phyloP scores from a whole-genome alignment of 2,113 vertebrate species.

The Phylloscopus whistleri region DNA sequence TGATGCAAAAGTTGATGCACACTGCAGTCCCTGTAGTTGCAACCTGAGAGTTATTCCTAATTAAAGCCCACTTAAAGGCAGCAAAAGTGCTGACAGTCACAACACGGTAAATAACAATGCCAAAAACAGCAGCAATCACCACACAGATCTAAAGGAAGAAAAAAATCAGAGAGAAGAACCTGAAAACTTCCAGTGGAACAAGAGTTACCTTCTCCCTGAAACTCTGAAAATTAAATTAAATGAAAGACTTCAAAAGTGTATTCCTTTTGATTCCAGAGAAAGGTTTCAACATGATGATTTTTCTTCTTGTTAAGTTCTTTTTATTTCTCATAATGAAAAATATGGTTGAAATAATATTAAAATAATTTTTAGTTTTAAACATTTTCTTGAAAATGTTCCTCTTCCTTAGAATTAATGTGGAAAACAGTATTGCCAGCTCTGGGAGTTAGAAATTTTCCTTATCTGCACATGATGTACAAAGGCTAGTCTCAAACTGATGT shows the following conservation, averaged over 20 bases:
- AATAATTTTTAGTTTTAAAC: background rate
- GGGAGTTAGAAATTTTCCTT: background rate
- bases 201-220: background rate
- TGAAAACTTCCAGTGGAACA: background rate
- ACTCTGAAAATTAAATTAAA: background rate
- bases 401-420: background rate
- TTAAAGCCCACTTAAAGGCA: conserved; percentile 91
- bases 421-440: background rate
- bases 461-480: background rate
- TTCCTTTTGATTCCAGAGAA: background rate
- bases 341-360: background rate
- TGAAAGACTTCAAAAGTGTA: background rate
- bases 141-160: conserved; percentile 82
- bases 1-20: conserved; percentile 96
- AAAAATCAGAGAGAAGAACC: background rate
- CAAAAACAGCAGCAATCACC: conserved; percentile 92
- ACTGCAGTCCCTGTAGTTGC: conserved; percentile 94
- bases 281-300: background rate
- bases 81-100: conserved; percentile 95
- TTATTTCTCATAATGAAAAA: background rate
- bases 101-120: conserved; percentile 93
- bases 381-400: background rate
- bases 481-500: background rate
- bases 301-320: background rate
- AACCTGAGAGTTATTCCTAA: conserved; percentile 96